Conservation (phyloP, 2,888 invertebrate genomes). For the Drosophila siamana region DNA sequence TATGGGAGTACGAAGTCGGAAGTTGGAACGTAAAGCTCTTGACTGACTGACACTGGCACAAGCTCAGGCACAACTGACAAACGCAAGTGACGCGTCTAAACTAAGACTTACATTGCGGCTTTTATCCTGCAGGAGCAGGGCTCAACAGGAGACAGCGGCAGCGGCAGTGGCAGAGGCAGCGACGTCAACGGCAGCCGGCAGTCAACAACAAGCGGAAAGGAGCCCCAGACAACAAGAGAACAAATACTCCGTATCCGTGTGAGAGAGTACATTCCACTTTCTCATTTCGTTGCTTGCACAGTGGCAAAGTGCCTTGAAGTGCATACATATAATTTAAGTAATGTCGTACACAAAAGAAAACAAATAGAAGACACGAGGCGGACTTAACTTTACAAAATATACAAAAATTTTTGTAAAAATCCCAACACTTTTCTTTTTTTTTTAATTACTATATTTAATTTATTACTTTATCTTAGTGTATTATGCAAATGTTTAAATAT, state of each 20-base stretch:
- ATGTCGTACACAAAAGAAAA: too few species aligned
- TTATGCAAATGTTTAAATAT: too few species aligned
- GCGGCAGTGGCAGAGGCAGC: conserved; percentile 30
- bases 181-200: conserved; percentile 57
- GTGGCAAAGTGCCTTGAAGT: conserved; percentile 41
- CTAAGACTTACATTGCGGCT: conserved; percentile 49
- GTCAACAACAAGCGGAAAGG: conserved; percentile 58
- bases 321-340: too few species aligned
- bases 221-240: conserved; percentile 47
- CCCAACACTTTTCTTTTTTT: too few species aligned
- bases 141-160: conserved; percentile 45
- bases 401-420: too few species aligned
- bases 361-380: too few species aligned
- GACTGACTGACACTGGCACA: conserved; percentile 67
- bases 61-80: conserved; percentile 74
- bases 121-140: conserved; percentile 69
- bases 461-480: too few species aligned
- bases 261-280: conserved; percentile 29
- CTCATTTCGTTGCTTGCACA: conserved; percentile 50
- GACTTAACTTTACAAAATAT: too few species aligned
- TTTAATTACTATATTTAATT: too few species aligned
- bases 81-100: conserved; percentile 69
- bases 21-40: conserved; percentile 24
- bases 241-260: conserved; percentile 17
- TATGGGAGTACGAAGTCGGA: conserved; percentile 29